Evolutionary conservation across 2,888 invertebrate species (phyloP), one percentile per base, ranked within the genome.

Genomic region (Synanthedon vespiformis): DNA sequence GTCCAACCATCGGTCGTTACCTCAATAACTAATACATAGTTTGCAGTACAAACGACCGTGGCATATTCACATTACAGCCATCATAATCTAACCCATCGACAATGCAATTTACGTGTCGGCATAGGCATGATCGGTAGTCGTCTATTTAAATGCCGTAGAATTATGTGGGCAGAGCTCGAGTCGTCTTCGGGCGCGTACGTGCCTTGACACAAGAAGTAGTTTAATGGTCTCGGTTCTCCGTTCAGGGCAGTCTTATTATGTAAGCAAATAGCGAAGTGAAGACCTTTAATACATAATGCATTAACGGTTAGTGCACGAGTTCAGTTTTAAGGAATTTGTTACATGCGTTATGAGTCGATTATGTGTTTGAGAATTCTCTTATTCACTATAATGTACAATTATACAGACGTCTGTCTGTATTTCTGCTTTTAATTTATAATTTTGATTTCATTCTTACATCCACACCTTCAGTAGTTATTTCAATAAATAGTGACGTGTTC

Each of bases 211-310:
- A 58, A 72, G 74, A 80, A 80, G 72, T 73, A 77, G 75, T 77
- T 76, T 76, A 74, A 75, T 76, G 74, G 77, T 70, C 73, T 72
- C 70, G 58, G 68, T 65, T 69, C 51, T 53, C 11, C 51, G 40
- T 12, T 22, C 12, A 55, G 58, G 67, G 59, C 65, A 61, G 57
- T 63, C 62, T 61, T 76, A 70, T 83, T 84, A 82, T 81, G 80
- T 82, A 81, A 84, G 72, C 78, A 78, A 74, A 80, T 78, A 81
- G 72, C 77, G 74, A 72, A 72, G 71, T 59, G 58, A 55, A 68
- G 61, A 61, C 14, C 14, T 12, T 61, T 63, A 62, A 80, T 81
- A 74, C 70, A 81, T 83, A 68, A 83, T 82, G 78, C 80, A 83
- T 76, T 65, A 64, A 62, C 69, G 73, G 73, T 74, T 72, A 70